Percentiles rank a stretch among this genome's conserved stretches.
phyloP scores from a whole-genome alignment of 2,113 vertebrate species.

The Campylomormyrus tamandua region DNA sequence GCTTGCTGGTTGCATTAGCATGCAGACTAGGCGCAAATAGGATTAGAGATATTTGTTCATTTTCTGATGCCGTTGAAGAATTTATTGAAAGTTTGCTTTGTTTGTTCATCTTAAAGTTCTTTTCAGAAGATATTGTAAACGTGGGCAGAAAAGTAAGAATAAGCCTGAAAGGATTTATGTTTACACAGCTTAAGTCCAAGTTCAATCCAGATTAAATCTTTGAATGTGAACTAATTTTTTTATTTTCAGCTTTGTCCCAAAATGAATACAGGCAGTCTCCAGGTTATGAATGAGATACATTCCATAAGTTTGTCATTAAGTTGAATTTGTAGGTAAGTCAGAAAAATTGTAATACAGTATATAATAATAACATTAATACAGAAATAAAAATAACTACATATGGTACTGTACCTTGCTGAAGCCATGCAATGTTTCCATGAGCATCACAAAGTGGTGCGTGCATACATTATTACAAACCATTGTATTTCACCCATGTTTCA shows the following conservation, averaged over 20 bases:
- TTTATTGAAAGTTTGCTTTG: neutral
- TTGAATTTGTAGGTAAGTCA: neutral
- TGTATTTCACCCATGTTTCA: too few relatives aligned
- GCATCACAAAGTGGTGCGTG: too few relatives aligned
- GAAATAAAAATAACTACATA: too few relatives aligned
- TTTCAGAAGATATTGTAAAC: neutral
- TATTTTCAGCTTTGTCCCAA: neutral
- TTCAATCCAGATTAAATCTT: neutral
- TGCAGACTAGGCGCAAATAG: neutral
- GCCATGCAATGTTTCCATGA: too few relatives aligned
- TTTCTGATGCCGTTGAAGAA: neutral
- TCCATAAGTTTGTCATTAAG: neutral
- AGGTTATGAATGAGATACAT: neutral
- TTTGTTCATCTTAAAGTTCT: neutral
- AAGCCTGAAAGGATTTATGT: neutral
- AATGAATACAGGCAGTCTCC: neutral
- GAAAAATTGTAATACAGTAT: too few relatives aligned
- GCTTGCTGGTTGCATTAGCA: neutral
- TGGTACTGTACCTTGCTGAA: too few relatives aligned
- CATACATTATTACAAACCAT: too few relatives aligned
- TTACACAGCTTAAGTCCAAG: neutral
- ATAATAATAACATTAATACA: neutral
- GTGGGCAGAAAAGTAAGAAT: neutral
- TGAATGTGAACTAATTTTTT: neutral
- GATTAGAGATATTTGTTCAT: conserved; percentile 1